Conservation (phyloP, 2,888 invertebrate species). For the Caenorhabditis zanzibari region DNA sequence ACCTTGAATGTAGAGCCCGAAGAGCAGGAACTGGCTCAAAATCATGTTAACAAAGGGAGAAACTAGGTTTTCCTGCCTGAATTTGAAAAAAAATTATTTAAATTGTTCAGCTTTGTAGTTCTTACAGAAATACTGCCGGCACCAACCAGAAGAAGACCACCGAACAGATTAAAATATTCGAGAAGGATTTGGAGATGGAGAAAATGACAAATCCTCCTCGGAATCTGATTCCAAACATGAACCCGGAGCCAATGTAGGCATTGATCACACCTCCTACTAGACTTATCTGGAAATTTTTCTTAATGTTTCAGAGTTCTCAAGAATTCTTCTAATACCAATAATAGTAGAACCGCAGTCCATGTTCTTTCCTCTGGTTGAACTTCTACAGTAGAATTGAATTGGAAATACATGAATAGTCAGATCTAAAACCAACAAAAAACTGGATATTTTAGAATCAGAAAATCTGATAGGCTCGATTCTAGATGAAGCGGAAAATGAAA, state of each 20-base stretch:
- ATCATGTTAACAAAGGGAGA: conserved; percentile 38
- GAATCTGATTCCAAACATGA: conserved; percentile 45
- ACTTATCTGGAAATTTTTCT: conserved; percentile 36
- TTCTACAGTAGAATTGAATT: conserved; percentile 45
- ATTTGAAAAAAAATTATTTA: neutral
- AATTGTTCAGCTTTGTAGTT: neutral
- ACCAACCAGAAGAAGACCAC: conserved; percentile 48
- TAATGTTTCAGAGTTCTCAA: neutral
- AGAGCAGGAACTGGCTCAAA: conserved; percentile 38
- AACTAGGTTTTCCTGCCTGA: conserved; percentile 43
- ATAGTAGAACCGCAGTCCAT: conserved; percentile 36
- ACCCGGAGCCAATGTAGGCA: conserved; percentile 50
- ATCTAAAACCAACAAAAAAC: conserved; percentile 5
- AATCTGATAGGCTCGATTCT: neutral
- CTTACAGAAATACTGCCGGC: conserved; percentile 46
- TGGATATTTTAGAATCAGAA: neutral
- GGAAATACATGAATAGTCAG: conserved; percentile 30
- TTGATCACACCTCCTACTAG: conserved; percentile 31
- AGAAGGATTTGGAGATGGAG: conserved; percentile 47
- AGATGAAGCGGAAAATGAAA: neutral
- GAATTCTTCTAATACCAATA: conserved; percentile 24
- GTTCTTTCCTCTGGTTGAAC: conserved; percentile 29
- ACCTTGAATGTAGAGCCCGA: conserved; percentile 52
- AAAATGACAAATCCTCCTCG: conserved; percentile 55
- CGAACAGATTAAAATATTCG: conserved; percentile 49